Conservation (phyloP, 2,888 invertebrate genomes). For the Drosophila suboccidentalis region DNA sequence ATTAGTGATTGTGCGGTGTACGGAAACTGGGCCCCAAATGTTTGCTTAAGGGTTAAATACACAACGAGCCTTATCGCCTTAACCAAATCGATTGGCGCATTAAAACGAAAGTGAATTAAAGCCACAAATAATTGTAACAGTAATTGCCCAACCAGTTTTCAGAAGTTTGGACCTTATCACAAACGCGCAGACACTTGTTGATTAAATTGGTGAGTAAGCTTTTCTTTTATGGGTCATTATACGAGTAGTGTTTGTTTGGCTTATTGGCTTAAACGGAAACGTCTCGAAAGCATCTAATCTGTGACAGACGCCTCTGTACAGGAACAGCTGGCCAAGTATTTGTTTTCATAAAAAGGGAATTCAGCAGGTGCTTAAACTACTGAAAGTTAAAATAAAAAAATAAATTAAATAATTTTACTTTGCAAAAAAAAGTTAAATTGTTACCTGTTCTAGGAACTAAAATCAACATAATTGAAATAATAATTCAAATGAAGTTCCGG, state of each 20-base stretch:
- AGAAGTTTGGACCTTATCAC: conserved; percentile 36
- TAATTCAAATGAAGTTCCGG: background rate
- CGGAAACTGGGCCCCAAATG: conserved; percentile 31
- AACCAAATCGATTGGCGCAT: conserved; percentile 41
- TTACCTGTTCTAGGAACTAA: too few species aligned
- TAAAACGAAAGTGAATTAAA: conserved; percentile 56
- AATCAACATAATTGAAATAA: background rate
- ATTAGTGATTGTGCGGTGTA: conserved; percentile 34
- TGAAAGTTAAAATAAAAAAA: background rate
- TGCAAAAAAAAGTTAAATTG: background rate
- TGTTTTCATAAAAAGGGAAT: background rate
- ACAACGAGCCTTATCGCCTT: conserved; percentile 39
- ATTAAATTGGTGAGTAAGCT: conserved; percentile 48
- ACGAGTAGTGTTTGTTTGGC: conserved; percentile 5
- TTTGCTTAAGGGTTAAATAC: conserved; percentile 41
- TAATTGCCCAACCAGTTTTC: conserved; percentile 46
- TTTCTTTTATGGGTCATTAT: conserved; percentile 10
- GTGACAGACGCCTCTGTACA: background rate
- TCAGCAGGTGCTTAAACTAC: background rate
- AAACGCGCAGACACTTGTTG: conserved; percentile 39
- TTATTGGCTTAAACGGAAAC: conserved; percentile 12
- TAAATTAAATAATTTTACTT: background rate
- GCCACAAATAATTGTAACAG: conserved; percentile 47
- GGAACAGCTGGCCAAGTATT: background rate
- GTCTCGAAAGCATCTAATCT: background rate